Conservation (phyloP, 2,888 invertebrate genomes). For the Drosophila pseudotakahashii region DNA sequence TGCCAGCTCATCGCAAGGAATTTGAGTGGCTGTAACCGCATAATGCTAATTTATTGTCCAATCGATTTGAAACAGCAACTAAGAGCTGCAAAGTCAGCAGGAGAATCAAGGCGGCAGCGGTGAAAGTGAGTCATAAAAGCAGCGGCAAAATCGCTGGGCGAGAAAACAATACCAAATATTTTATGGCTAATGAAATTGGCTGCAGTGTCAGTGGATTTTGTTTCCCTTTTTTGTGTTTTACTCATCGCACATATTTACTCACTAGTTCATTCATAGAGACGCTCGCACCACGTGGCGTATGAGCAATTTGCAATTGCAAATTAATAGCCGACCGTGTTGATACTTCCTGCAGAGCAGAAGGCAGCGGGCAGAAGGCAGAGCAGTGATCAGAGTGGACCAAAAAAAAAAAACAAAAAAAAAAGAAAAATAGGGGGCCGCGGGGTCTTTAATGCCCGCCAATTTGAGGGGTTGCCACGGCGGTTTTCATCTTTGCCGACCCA, state of each 20-base stretch:
- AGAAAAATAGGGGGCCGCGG: neutral
- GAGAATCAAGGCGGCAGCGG: neutral
- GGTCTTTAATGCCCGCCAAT: slow-evolving; percentile 73
- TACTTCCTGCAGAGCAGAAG: neutral
- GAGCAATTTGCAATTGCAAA: slow-evolving; percentile 43
- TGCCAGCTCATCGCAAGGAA: slow-evolving; percentile 60
- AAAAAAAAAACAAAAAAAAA: too few species aligned
- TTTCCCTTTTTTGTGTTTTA: slow-evolving; percentile 2
- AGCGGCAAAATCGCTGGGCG: slow-evolving; percentile 1
- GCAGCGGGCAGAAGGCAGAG: neutral
- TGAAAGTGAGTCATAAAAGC: slow-evolving; percentile 61
- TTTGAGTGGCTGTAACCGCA: slow-evolving; percentile 56
- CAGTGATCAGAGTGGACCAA: too few species aligned
- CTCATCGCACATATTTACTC: slow-evolving; percentile 9
- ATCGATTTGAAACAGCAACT: slow-evolving; percentile 78
- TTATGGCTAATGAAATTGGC: slow-evolving; percentile 47
- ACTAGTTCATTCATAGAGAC: slow-evolving; percentile 35
- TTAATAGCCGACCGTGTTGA: slow-evolving; percentile 26
- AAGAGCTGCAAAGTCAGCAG: slow-evolving; percentile 35
- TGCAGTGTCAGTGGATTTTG: slow-evolving; percentile 18
- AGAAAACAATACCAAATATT: slow-evolving; percentile 37
- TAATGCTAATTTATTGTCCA: slow-evolving; percentile 76
- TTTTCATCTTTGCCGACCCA: slow-evolving; percentile 74
- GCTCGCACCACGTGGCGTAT: slow-evolving; percentile 43
- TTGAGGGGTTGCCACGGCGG: slow-evolving; percentile 55